These are phyloP conservation scores for Salpingus planirostris DNA, from an alignment of 2,888 invertebrate species.

Conservation along the genomic window DNA sequence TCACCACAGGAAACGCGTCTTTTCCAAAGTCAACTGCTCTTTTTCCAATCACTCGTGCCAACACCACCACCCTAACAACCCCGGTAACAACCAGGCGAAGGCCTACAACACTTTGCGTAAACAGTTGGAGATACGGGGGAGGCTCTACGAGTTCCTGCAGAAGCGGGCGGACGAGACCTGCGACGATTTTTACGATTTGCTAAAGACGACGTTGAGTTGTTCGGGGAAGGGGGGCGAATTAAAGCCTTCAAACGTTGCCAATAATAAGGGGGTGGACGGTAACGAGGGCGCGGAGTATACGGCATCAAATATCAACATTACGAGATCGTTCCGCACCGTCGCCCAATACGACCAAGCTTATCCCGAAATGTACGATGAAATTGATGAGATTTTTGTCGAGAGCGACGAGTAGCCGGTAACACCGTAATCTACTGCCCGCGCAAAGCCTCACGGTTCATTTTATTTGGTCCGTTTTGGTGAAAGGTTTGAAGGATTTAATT, in stretches of 20 bases:
- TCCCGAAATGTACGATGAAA: no score
- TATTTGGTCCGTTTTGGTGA: conserved; percentile 2
- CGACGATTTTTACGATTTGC: conserved; percentile 26
- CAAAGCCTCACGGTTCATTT: not conserved
- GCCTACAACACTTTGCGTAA: conserved; percentile 17
- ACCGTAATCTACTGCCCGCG: no score
- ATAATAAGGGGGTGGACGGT: no score
- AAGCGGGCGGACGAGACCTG: conserved; percentile 28
- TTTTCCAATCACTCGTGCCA: conserved; percentile 5
- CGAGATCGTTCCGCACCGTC: conserved; percentile 1
- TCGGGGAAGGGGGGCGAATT: conserved; percentile 15
- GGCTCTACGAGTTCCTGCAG: conserved; percentile 26
- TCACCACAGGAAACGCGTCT: conserved; percentile 1
- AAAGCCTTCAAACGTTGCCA: conserved; percentile 14
- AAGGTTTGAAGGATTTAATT: conserved; percentile 27
- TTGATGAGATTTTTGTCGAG: no score
- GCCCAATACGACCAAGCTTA: conserved; percentile 1
- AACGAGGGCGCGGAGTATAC: not conserved
- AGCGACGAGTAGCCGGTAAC: no score
- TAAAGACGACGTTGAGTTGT: conserved; percentile 22
- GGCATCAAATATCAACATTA: conserved; percentile 2
- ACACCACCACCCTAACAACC: not conserved
- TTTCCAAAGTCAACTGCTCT: conserved; percentile 5
- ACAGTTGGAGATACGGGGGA: conserved; percentile 26
- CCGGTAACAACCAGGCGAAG: conserved; percentile 4